Base-by-base conservation (phyloP, 2,113 vertebrate genomes). In the Forbesichthys agassizii region DNA sequence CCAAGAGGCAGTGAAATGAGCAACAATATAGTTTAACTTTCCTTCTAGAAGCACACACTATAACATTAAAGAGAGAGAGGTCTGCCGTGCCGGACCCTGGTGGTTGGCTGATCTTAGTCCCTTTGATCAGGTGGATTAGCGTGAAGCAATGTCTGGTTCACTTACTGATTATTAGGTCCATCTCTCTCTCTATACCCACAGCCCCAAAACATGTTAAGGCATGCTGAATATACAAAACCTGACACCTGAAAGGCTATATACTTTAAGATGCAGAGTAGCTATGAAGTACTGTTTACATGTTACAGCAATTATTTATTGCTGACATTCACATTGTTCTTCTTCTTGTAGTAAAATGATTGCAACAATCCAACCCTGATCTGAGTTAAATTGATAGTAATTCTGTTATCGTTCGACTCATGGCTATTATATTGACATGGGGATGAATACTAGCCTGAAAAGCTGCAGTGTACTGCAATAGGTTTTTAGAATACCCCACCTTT, bases 121-220 rank as follows among this genome's bases (percentile, higher is more conserved):
- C 86, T 90, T 90, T 91, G 88, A 90, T 90, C 83, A 77, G 62
- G 1, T 70, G 81, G 83, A 88, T 89, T 88, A 88, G 48, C 75
- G 56, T 54, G 79, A 87, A 61, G 12, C 64, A 55, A 48, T 77
- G 78, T 82, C 84, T 54, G 68, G 80, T 75, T 80, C 66, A 64
- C 60, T 88, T 78, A 75, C 83, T n/a, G 5, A 71, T 62, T 64
- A 51, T 79, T 60, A 8, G n/a, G 36, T 5, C 36, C 27, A 27
- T 27, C 27, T 42, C 36, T 48, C 62, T 61, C 4, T 71, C 55
- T 73, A 68, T 64, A 63, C 73, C 33, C 13, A 49, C 47, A 2
- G 52, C 51, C 33, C 53, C 18, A 7, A 27, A 10, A 33, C 53
- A 51, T 56, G 56, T 68, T 68, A 42, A 66, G 66, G 78, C 82